Evolutionary conservation across 2,888 invertebrate genomes (phyloP), one percentile per base, ranked within the genome.

Genomic region (Aleiodes testaceus): DNA sequence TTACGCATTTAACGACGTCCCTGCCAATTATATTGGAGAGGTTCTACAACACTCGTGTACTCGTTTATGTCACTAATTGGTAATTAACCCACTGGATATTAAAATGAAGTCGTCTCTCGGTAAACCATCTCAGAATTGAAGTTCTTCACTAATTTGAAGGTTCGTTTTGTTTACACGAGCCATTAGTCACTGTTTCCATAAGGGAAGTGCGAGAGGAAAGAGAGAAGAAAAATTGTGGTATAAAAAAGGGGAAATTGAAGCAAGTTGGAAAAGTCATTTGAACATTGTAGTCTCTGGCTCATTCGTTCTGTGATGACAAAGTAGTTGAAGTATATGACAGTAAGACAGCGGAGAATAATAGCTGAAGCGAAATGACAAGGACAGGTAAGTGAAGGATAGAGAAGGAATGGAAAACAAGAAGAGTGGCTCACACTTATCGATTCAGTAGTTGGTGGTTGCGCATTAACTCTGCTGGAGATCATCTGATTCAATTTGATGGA

Each of bases 31-130:
- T 16, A 12, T 44, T 59, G 42, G 45, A 30, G 44, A 47, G 18
- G 52, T 52, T 20, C 50, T 44, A 20, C 63, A 52, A 66, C 52
- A 67, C 45, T 42, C 44, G 44, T 36, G 36, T 44, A 26, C 65
- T 50, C 53, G 70, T 47, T 66, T 52, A 66, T 67, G 66, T 75
- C 49, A 18, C 74, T 80, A 79, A 80, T 74, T 79, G 78, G 72
- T 77, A 74, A 81, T 81, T 80, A 78, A 79, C 77, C 75, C 65
- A 36, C 66, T 69, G 68, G 30, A 6, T 77, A 26, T 74, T 9
- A 30, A 64, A 69, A 68, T 79, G 75, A 65, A 70, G 45, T 73
- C 67, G 59, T 18, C 53, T 69, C 36, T 50, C 36, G 75, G 55
- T 75, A 69, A 78, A 61, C 66, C 44, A 72, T 47, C 50, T 36